These are phyloP conservation scores for Tetrax tetrax DNA, from an alignment of 2,113 vertebrate species.

Conservation along the genomic window DNA sequence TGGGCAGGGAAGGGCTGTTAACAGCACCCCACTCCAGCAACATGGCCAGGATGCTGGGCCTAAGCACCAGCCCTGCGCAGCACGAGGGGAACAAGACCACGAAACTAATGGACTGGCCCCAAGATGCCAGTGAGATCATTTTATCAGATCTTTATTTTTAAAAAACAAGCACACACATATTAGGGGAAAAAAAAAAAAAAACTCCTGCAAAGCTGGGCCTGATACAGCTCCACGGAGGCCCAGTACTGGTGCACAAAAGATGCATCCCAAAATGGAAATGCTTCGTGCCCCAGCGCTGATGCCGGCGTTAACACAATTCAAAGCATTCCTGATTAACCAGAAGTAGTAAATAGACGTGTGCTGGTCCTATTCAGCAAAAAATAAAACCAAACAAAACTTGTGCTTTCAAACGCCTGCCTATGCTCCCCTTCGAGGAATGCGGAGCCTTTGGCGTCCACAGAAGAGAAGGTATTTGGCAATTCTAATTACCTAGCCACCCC, in stretches of 20 bases:
- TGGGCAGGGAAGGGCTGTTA: not conserved
- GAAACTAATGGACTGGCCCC: fast-evolving
- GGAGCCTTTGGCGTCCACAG: conserved; percentile 18
- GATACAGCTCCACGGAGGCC: conserved; percentile 8
- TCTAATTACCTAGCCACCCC: conserved; percentile 68
- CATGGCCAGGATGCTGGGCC: not conserved
- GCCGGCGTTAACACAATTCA: conserved; percentile 55
- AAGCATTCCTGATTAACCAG: conserved; percentile 66
- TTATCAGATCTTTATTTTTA: not conserved
- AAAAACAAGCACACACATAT: not conserved
- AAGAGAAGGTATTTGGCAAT: conserved; percentile 68
- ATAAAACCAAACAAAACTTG: conserved; percentile 65
- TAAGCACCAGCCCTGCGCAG: not conserved
- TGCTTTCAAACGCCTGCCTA: conserved; percentile 59
- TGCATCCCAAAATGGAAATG: conserved; percentile 68
- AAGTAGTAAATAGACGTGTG: conserved; percentile 71
- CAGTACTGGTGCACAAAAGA: conserved; percentile 27
- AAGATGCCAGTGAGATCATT: not conserved
- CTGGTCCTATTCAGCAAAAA: conserved; percentile 66
- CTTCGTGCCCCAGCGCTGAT: not conserved
- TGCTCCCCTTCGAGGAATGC: conserved; percentile 61
- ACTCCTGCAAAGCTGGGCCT: not conserved
- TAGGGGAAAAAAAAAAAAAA: not conserved
- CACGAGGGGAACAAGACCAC: not conserved
- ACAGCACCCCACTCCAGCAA: not conserved